Base-by-base conservation (phyloP, 2,888 invertebrate genomes). In the Ptycholaimellus sp. region DNA sequence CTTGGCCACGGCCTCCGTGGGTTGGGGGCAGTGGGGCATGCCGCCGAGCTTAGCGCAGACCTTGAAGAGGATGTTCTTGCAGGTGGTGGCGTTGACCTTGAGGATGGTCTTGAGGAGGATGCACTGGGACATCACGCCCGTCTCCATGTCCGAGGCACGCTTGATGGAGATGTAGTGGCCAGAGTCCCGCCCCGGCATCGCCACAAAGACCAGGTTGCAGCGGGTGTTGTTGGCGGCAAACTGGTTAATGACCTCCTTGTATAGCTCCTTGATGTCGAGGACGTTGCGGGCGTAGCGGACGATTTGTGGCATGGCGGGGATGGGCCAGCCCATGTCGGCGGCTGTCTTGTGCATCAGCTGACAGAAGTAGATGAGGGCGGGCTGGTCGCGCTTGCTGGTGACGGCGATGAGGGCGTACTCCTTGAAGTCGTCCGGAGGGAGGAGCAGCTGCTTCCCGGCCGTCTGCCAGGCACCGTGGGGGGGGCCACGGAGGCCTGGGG, bases 21-120 rank as follows among this genome's bases (percentile, higher is more conserved):
- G 47, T 9, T 49, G 46, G 16, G 52, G 42, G 21, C 52, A 58
- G 52, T 80, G 78, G 62, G 82, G 82, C 0, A 70, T 60, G 0
- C 81, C 80, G 60, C 78, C 78, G 39, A 82, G 53, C 59, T 85
- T 85, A 0, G 77, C 49, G 45, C 61, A 60, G 33, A 66, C 65
- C 74, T 67, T 82, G 33, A 57, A 47, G 13, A 55, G 47, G 34
- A 59, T 43, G 42, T 59, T 59, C 37, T 59, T 59, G 1, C 73
- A 63, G 0, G 78, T 75, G 38, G 52, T 47, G 0, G 51, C 49
- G 45, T 70, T 46, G 21, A 41, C 43, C 23, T 46, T 44, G 21
- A 36, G 35, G 5, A 58, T 53, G 38, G 55, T 60, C 42, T 49
- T 51, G 41, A 47, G 39, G 34, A 55, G 47, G 17, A 63, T 49